A percentile compares a stretch with the other conserved stretches of the same genome.
Conservation (phyloP, 64 coral and sea anemone species). For the Montipora cactus region DNA sequence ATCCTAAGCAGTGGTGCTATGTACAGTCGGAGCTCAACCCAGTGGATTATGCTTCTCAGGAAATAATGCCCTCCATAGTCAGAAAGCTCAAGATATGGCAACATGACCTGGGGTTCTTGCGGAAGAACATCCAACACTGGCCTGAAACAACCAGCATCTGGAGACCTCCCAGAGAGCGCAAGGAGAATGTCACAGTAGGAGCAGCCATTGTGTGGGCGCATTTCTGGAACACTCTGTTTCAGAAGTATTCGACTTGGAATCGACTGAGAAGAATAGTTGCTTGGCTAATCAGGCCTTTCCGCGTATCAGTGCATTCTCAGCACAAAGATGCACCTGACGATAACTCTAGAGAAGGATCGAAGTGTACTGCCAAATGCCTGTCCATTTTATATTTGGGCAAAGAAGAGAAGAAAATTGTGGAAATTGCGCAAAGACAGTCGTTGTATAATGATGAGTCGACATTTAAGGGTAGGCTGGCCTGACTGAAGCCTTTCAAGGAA, state of each 20-base stretch:
- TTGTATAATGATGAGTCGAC: not conserved
- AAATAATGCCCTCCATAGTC: too few species aligned
- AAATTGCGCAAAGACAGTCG: constrained; percentile 23
- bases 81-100: not conserved
- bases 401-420: constrained; percentile 53
- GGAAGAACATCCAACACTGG: not conserved
- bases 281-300: not conserved
- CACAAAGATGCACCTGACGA: not conserved
- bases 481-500: constrained; percentile 37
- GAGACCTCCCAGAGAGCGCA: not conserved
- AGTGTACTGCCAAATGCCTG: not conserved
- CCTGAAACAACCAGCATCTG: not conserved
- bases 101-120: not conserved
- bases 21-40: not conserved
- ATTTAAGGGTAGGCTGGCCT: not conserved
- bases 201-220: not conserved
- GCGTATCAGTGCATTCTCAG: not conserved
- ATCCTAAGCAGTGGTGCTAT: not conserved
- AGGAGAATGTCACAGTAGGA: not conserved
- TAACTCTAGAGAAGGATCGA: not conserved
- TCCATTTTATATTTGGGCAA: constrained; percentile 24
- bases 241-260: not conserved
- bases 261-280: not conserved
- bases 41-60: not conserved
- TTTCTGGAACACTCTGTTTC: not conserved